Base-by-base conservation (phyloP, 2,797 vertebrate species). In the Lateolabrax maculatus region DNA sequence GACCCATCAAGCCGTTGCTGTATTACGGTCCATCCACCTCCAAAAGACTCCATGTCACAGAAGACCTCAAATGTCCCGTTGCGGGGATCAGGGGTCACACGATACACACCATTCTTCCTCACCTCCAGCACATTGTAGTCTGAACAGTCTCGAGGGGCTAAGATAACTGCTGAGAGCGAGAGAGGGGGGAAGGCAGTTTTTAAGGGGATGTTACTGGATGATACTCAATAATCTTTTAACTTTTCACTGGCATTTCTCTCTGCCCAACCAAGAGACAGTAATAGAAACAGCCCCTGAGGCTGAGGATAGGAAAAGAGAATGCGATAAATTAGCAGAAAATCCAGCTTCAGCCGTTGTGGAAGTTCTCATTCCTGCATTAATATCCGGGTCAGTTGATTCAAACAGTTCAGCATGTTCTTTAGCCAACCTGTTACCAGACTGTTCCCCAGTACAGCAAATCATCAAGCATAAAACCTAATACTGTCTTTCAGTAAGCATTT, bases 11-110 rank as follows among this genome's bases (percentile, higher is more conserved):
- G 94, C 46, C 98, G 96, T 37, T 93, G 92, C 66, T 99, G 98
- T 67, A 99, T 89, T 58, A 98, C 93, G 0, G 98, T 99, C 98
- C 98, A 99, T 19, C 98, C 98, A 0, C 98, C 97, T 25, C 97
- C 97, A 1, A 90, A 95, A 4, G 96, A 95, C 90, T 98, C 96
- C 98, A 99, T 98, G 79, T 99, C 97, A 69, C 98, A 99, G 85
- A 93, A 96, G 16, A 96, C 98, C 29, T 96, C 95, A 51, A 99
- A 99, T 67, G 96, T 97, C 3, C 92, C 88, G 0, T 97, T 96
- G 83, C 89, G 95, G 36, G 93, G 88, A 58, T 97, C 96, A 2
- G 97, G 97, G 7, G 89, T 96, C 27, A 99, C 93, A n/a, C 81
- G 93, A 90, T 99, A 98, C 87, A 96, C 91, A 2, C 96, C 96